Evolutionary conservation across 2,797 vertebrate genomes (phyloP), one percentile per base, ranked within the genome.

Genomic region (Sebastes oblongus): DNA sequence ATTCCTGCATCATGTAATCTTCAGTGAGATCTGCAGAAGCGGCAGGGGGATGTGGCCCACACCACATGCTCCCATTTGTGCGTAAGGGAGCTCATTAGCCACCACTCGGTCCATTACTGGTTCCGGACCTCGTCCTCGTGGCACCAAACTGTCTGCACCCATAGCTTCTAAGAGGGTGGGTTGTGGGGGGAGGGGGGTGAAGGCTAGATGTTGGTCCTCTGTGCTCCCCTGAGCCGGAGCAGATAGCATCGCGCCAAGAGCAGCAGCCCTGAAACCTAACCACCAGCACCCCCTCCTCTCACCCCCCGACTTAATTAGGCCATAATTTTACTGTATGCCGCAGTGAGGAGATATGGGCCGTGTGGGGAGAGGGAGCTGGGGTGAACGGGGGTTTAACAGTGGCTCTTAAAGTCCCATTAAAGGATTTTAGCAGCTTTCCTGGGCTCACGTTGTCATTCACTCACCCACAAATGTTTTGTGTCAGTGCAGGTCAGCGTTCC

Each of bases 141-240:
- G 94, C 94, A 95, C 95, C 93, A 90, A 90, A 68, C 85, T 93
- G 94, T 95, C 94, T 95, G 93, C 82, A 79, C 72, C 86, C 83
- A 83, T 61, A 72, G 62, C 70, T 69, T 82, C 82, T 80, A 60
- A 82, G 58, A 86, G 50, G 74, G 60, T 55, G 75, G 58, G 18
- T 46, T 46, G 24, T 9, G 32, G 1, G 30, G 30, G 4, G 27
- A 72, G 78, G 46, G 11, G 56, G 20, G 18, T 77, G 39, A 74
- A 20, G 69, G 74, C 69, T 82, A 72, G 78, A 83, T 82, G 81
- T 80, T 25, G 72, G 83, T 90, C 78, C 73, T 75, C 78, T 66
- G 80, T 65, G 78, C 59, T 83, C 84, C 86, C 78, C 77, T 73
- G 86, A 83, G 86, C 69, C 81, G 76, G 72, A 80, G 88, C 82